Evolutionary conservation across 2,888 invertebrate genomes (phyloP), one percentile per base, ranked within the genome.

Genomic region (Drosophila meridiana): DNA sequence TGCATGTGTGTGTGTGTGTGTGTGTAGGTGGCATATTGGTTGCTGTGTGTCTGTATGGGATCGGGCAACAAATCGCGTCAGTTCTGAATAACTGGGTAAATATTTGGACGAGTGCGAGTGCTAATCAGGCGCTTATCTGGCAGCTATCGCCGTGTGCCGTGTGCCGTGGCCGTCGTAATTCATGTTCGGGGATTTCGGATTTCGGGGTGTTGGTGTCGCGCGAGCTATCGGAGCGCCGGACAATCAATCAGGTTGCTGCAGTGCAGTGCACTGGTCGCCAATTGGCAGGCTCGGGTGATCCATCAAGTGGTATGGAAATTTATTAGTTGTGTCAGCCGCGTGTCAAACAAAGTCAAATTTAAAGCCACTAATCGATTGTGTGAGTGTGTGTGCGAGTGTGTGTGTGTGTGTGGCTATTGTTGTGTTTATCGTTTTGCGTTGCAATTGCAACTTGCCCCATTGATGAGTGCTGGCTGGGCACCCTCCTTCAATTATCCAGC

Each of bases 61-160:
- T 63, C 32, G 48, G 52, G 48, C 8, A 62, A 42, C 50, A 32
- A 65, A 80, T 76, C 89, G 86, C 78, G 89, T 86, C 90, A 86
- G 53, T 82, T 85, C 76, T 86, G 86, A 78, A 86, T 86, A 89
- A 82, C 90, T 80, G 53, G 40, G 88, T 89, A 89, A 86, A 86
- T 87, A 86, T 89, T 89, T 72, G 71, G 20, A 55, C 47, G 20
- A 38, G 69, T 68, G 63, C 57, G 68, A 55, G 72, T 50, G 83
- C 86, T 86, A 86, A 86, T 86, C 90, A 87, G 85, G 85, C 90
- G 85, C 85, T 86, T 89, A 86, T 86, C 85, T 83, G 42, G 13
- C 58, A 73, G 70, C 66, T 83, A 82, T 82, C 71, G 64, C 13
- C 50, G 48, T 47, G 45, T 20, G 56, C 20, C 20, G 20, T 20